Conservation (phyloP, 2,113 vertebrate genomes). For the Hippopotamus amphibius region DNA sequence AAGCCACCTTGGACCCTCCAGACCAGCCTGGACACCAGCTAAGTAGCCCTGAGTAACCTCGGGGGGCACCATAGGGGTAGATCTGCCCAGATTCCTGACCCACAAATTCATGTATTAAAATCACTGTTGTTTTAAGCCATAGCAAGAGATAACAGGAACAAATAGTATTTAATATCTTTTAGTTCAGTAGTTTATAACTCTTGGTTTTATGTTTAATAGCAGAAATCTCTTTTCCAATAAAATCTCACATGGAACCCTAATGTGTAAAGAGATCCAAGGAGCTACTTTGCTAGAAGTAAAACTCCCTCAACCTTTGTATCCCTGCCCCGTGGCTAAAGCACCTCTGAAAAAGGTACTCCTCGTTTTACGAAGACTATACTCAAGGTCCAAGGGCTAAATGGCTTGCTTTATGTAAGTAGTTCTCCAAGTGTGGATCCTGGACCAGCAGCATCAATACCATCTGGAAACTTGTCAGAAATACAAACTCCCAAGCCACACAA, state of each 20-base stretch:
- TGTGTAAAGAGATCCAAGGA: neutral
- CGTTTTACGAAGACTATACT: neutral
- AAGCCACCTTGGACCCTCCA: neutral
- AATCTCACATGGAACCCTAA: neutral
- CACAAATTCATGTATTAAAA: neutral
- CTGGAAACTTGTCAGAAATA: neutral
- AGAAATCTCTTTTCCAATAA: constrained; percentile 16
- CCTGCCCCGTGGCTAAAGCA: neutral
- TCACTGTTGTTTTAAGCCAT: neutral
- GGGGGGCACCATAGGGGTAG: no score
- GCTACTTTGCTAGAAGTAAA: neutral
- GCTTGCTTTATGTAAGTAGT: neutral
- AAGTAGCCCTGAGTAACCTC: neutral
- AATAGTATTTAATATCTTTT: neutral
- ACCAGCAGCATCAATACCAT: neutral
- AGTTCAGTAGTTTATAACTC: neutral
- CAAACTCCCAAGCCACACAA: neutral
- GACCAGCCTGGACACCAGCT: neutral
- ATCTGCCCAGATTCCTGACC: neutral
- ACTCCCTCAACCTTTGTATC: neutral
- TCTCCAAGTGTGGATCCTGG: neutral
- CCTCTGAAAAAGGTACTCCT: neutral
- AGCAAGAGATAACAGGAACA: neutral
- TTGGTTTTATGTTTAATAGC: neutral
- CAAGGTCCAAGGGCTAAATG: neutral